Evolutionary conservation across 2,113 vertebrate species (phyloP).

Genomic region (Pterocles burchelli): DNA sequence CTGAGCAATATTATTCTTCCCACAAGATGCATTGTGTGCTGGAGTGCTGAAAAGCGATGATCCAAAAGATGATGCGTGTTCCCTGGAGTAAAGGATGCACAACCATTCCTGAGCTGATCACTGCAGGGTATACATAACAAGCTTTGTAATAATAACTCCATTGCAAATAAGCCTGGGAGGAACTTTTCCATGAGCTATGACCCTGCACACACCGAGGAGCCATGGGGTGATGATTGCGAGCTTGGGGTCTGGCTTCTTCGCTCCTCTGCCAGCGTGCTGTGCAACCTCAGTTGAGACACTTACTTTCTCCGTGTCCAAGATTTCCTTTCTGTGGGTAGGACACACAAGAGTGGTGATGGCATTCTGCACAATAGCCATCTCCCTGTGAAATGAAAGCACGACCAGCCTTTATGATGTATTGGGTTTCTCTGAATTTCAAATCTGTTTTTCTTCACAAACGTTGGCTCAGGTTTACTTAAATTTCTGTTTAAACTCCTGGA

Average conservation of each 20-base stretch:
- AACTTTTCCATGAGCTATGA: neutral
- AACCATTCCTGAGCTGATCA: neutral
- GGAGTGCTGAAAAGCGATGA: neutral
- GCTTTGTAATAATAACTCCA: neutral
- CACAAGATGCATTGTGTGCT: neutral
- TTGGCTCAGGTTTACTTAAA: neutral
- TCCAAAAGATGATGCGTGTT: neutral
- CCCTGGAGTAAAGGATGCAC: neutral
- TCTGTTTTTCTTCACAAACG: neutral
- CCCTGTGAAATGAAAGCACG: rapidly evolving
- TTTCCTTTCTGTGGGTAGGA: neutral
- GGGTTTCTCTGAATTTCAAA: neutral
- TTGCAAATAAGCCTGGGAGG: neutral
- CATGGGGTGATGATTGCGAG: neutral
- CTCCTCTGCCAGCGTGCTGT: neutral
- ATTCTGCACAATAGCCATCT: neutral
- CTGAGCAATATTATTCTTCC: neutral
- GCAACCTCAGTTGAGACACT: neutral
- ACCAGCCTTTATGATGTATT: neutral
- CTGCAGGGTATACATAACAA: neutral
- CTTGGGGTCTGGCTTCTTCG: neutral
- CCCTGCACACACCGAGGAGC: neutral
- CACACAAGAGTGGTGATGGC: neutral
- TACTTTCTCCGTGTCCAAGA: neutral
- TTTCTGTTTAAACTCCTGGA: neutral